Percentiles rank a stretch among this genome's conserved stretches.
Evolutionary conservation across 2,888 invertebrate species (phyloP).

Genomic region (Laothoe populi): DNA sequence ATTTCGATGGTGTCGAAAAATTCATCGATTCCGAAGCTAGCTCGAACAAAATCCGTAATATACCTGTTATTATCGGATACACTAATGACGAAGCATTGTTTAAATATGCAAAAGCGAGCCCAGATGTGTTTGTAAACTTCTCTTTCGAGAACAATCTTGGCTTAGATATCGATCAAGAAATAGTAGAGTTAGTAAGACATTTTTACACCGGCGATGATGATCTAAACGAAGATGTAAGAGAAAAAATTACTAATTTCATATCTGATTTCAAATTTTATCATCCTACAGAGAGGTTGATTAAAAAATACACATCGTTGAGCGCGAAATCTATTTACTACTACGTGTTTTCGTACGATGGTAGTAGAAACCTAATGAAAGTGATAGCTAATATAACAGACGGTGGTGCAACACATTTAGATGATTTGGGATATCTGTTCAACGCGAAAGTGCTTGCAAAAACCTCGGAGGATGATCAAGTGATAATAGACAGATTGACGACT

Average conservation of each 20-base stretch:
- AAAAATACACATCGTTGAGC: constrained; percentile 39
- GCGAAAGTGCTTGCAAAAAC: constrained; percentile 13
- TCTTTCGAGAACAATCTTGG: constrained; percentile 35
- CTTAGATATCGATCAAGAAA: constrained; percentile 34
- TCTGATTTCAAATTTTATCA: constrained; percentile 47
- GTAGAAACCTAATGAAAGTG: constrained; percentile 44
- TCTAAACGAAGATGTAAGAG: constrained; percentile 30
- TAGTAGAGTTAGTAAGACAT: constrained; percentile 36
- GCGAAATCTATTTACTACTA: constrained; percentile 46
- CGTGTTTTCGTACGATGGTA: constrained; percentile 52
- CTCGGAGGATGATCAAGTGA: constrained; percentile 28
- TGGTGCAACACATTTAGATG: constrained; percentile 51
- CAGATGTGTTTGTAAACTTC: constrained; percentile 34
- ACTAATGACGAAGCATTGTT: constrained; percentile 40
- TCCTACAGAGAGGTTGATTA: constrained; percentile 44
- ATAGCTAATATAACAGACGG: constrained; percentile 36
- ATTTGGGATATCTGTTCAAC: constrained; percentile 54
- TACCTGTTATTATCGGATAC: constrained; percentile 35
- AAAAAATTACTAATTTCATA: constrained; percentile 40
- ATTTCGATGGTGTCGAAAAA: constrained; percentile 32
- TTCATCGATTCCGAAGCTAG: constrained; percentile 32
- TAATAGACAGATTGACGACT: constrained; percentile 32
- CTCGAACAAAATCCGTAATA: constrained; percentile 32
- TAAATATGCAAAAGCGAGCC: constrained; percentile 29
- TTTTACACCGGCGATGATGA: constrained; percentile 49